Evolutionary conservation across 2,113 vertebrate species (phyloP).

Genomic region (Australoheros scitulus): DNA sequence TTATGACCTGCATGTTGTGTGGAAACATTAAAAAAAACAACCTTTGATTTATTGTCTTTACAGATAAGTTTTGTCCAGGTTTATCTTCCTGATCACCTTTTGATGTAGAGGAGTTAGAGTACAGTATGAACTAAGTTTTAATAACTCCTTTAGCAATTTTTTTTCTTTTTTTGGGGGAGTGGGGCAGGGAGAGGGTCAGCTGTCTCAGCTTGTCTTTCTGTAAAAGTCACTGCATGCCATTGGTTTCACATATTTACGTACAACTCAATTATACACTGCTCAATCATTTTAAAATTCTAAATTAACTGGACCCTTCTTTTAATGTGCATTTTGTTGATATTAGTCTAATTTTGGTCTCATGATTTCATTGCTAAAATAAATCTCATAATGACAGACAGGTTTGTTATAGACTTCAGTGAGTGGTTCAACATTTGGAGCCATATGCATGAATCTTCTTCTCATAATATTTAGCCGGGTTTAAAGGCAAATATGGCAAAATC

Average conservation of each 20-base stretch:
- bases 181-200: not conserved
- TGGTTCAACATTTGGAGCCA: slow-evolving; percentile 24
- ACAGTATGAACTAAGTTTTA: too few species aligned
- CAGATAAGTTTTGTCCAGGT: too few species aligned
- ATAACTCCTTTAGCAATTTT: not conserved
- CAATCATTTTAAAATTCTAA: not conserved
- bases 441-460: slow-evolving; percentile 1
- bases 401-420: not conserved
- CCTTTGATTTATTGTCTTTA: too few species aligned
- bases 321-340: not conserved
- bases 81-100: too few species aligned
- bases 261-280: not conserved
- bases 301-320: not conserved
- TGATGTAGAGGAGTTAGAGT: too few species aligned
- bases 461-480: slow-evolving; percentile 34
- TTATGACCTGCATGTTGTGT: too few species aligned
- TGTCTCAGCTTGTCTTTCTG: not conserved
- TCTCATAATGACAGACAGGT: not conserved
- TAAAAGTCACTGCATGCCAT: not conserved
- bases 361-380: not conserved
- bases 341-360: not conserved
- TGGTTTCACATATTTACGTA: not conserved
- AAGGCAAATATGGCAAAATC: slow-evolving; percentile 33
- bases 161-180: not conserved
- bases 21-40: too few species aligned